These are phyloP conservation scores for Tachina fera DNA, from an alignment of 2,888 invertebrate genomes.

Conservation along the genomic window DNA sequence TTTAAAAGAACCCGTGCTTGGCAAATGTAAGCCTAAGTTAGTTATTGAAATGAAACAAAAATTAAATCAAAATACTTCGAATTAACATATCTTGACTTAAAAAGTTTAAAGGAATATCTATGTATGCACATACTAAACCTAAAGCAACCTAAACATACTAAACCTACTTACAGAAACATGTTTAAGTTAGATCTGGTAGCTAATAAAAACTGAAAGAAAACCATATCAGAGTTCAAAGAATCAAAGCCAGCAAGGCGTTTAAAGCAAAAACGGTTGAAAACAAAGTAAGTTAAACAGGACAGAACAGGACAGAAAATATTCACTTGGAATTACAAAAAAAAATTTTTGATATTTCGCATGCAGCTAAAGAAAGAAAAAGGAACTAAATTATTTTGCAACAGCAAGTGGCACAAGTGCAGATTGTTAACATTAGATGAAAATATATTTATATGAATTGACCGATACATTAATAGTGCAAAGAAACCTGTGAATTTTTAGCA, in stretches of 20 bases:
- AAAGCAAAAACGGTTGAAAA: conserved; percentile 1
- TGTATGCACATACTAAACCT: no score
- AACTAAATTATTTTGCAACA: conserved; percentile 63
- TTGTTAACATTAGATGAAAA: conserved; percentile 80
- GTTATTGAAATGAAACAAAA: conserved; percentile 70
- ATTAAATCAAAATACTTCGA: conserved; percentile 70
- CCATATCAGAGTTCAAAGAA: conserved; percentile 68
- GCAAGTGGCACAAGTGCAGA: conserved; percentile 80
- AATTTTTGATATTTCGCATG: not conserved
- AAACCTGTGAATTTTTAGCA: conserved; percentile 35
- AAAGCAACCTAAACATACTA: not conserved
- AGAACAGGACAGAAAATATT: conserved; percentile 21
- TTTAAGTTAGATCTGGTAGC: conserved; percentile 27
- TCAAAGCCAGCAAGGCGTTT: conserved; percentile 66
- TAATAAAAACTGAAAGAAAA: conserved; percentile 43
- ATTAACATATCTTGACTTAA: conserved; percentile 69
- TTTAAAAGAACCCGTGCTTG: conserved; percentile 47
- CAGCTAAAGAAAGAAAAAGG: conserved; percentile 2
- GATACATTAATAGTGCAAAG: conserved; percentile 24
- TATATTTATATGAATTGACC: conserved; percentile 81
- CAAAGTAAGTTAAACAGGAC: not conserved
- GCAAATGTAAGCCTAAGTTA: conserved; percentile 60
- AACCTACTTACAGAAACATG: conserved; percentile 64
- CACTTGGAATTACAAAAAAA: conserved; percentile 51
- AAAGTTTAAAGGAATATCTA: not conserved